These are phyloP conservation scores for Menura novaehollandiae DNA, from an alignment of 2,113 vertebrate genomes.

Conservation along the genomic window DNA sequence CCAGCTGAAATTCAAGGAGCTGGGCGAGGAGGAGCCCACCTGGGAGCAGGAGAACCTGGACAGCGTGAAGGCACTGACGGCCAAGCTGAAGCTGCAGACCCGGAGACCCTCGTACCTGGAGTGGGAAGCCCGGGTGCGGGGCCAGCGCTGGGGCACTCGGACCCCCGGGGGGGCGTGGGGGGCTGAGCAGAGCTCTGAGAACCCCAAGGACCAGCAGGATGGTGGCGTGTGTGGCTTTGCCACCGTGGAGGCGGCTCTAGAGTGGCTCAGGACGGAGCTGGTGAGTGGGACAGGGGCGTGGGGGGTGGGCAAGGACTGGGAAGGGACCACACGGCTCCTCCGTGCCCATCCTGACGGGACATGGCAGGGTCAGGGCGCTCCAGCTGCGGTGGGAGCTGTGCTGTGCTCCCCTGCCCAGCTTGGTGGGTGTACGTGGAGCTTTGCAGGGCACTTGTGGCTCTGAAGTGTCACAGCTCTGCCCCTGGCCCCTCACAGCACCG, in stretches of 20 bases:
- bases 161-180: not conserved
- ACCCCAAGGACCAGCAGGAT: fast-evolving
- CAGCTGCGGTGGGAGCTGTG: fast-evolving
- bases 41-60: slow-evolving; percentile 79
- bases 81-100: slow-evolving; percentile 89
- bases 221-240: slow-evolving; percentile 83
- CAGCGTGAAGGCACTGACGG: slow-evolving; percentile 85
- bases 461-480: fast-evolving
- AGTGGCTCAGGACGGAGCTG: slow-evolving; percentile 88
- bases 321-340: fast-evolving
- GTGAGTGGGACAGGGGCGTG: slow-evolving; percentile 68
- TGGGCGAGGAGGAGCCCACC: slow-evolving; percentile 75
- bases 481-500: fast-evolving
- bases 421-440: fast-evolving
- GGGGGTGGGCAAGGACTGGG: not conserved
- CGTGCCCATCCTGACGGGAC: fast-evolving
- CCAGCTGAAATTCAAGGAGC: slow-evolving; percentile 77
- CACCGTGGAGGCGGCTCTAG: slow-evolving; percentile 81
- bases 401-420: not conserved
- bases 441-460: fast-evolving
- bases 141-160: slow-evolving; percentile 72
- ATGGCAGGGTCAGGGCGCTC: fast-evolving
- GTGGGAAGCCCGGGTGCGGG: slow-evolving; percentile 84
- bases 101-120: slow-evolving; percentile 89
- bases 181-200: not conserved